A percentile compares a stretch with the other conserved stretches of the same genome.
phyloP scores from a whole-genome alignment of 2,888 invertebrate genomes.

The Lochmaea crataegi region DNA sequence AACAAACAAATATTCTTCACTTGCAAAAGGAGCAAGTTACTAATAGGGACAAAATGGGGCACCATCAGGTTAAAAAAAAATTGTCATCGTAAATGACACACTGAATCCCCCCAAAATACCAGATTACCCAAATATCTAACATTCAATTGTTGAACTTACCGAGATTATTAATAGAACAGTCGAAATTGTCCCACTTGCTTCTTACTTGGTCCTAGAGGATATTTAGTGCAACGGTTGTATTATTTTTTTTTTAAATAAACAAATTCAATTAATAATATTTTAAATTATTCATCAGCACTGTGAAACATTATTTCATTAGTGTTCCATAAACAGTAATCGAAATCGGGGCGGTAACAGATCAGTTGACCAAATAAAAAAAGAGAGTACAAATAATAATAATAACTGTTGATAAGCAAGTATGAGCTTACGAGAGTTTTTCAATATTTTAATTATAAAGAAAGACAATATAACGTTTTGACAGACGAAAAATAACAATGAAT shows the following conservation, averaged over 20 bases:
- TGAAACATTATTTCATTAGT: slow-evolving; percentile 48
- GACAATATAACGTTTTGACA: too few relatives aligned
- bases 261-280: slow-evolving; percentile 41
- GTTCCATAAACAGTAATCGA: slow-evolving; percentile 5
- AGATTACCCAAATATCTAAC: slow-evolving; percentile 12
- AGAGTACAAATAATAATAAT: not conserved
- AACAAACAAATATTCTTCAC: too few relatives aligned
- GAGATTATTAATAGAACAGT: slow-evolving; percentile 82
- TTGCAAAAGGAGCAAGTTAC: too few relatives aligned
- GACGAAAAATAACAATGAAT: too few relatives aligned
- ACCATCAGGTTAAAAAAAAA: not conserved
- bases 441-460: too few relatives aligned
- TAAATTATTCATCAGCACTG: slow-evolving; percentile 46
- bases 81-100: not conserved
- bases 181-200: slow-evolving; percentile 90
- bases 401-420: too few relatives aligned
- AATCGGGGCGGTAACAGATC: not conserved
- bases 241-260: slow-evolving; percentile 42
- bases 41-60: too few relatives aligned
- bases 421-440: too few relatives aligned
- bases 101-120: not conserved
- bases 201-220: slow-evolving; percentile 65
- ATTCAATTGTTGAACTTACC: slow-evolving; percentile 73
- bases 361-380: slow-evolving; percentile 17
- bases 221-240: slow-evolving; percentile 53